Base-by-base conservation (phyloP, 2,113 vertebrate genomes). In the Nicator chloris region DNA sequence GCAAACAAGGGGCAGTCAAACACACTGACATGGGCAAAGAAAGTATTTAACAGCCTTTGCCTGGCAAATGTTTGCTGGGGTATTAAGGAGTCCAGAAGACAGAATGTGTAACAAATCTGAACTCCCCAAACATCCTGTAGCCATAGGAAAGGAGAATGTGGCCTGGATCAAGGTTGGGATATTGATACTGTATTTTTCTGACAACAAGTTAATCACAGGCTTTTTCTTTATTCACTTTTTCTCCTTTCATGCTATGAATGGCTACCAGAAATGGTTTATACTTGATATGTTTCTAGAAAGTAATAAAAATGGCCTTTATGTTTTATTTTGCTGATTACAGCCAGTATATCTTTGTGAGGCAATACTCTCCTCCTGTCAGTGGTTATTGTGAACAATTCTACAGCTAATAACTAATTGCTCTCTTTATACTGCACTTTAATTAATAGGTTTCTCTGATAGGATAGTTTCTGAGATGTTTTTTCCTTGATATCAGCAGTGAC, bases 371-470 rank as follows among this genome's bases (percentile, higher is more conserved):
- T 73, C 75, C 72, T 64, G 22, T 57, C 86, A 79, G 19, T 44
- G 28, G n/a, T 47, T 82, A 35, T 39, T 81, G 80, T 68, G 60
- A 90, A 23, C 56, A 92, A 45, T 86, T 93, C 37, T 4, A n/a
- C 65, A 71, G 37, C 68, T 75, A 39, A 53, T 90, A 76, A 76
- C 93, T 86, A 95, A 81, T 69, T 84, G 28, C 30, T 90, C 14
- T 71, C 49, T 92, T 91, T 71, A 84, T 63, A n/a, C 40, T 86
- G 37, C 56, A 35, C 24, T 91, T 92, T 78, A 90, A 96, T 93
- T 78, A 88, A 35, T 35, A 90, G 33, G 26, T 78, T 92, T 56
- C 69, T 42, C 33, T 72, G 72, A 42, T 39, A 40, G 37, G 33
- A 51, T 51, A 27, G 4, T n/a, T 95, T 47, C 20, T 49, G 57